A percentile compares a stretch with the other conserved stretches of the same genome.
These are phyloP conservation scores for Cephalotes varians DNA, from an alignment of 2,888 invertebrate genomes.

Conservation along the genomic window DNA sequence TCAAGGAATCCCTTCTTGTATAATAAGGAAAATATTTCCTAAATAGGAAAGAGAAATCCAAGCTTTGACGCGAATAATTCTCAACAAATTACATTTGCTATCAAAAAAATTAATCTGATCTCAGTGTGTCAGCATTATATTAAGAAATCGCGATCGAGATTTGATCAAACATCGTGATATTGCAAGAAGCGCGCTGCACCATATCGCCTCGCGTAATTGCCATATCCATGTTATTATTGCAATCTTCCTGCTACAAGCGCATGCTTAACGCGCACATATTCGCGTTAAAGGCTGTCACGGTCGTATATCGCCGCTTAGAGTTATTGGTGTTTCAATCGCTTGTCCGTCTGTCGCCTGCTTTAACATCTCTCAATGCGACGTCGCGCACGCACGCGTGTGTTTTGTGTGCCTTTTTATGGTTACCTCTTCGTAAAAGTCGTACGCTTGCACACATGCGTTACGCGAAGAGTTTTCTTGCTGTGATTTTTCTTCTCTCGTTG, in stretches of 20 bases:
- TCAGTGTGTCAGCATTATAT: not conserved
- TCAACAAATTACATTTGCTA: not conserved
- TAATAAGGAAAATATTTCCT: not conserved
- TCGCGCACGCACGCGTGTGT: constrained; percentile 11
- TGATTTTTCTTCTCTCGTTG: constrained; percentile 25
- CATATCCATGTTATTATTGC: constrained; percentile 14
- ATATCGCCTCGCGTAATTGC: not conserved
- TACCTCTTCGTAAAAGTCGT: constrained; percentile 30
- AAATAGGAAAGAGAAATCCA: not conserved
- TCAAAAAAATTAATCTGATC: constrained; percentile 7
- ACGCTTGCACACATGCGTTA: constrained; percentile 50
- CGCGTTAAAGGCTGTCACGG: constrained; percentile 26
- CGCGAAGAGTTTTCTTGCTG: constrained; percentile 63
- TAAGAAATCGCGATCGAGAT: constrained; percentile 42
- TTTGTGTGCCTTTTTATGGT: constrained; percentile 48
- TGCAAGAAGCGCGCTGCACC: constrained; percentile 10
- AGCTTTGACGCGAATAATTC: not conserved
- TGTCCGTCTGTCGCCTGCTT: constrained; percentile 1
- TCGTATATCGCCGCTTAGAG: constrained; percentile 12
- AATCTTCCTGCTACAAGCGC: constrained; percentile 1
- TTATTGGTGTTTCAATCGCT: constrained; percentile 39
- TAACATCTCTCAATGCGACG: not conserved
- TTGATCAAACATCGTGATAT: constrained; percentile 26
- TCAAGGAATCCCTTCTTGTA: not conserved
- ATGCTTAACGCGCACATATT: not conserved